These are phyloP conservation scores for Clupea harengus DNA, from an alignment of 2,113 vertebrate genomes.

Conservation along the genomic window DNA sequence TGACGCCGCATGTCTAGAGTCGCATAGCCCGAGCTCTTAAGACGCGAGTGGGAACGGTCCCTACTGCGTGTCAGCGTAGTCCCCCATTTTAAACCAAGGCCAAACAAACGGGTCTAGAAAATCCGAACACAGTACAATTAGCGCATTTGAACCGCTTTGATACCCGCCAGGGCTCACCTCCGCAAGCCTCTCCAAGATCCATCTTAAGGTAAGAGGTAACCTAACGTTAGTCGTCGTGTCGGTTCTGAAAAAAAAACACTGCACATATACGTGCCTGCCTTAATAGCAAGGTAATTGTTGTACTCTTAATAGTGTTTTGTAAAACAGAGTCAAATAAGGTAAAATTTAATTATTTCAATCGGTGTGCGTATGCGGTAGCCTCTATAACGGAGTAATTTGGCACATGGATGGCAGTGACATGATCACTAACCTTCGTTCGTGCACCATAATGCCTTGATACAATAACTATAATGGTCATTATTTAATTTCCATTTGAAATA, in stretches of 20 bases:
- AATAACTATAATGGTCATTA: background rate
- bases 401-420: background rate
- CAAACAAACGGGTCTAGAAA: background rate
- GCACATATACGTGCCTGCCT: background rate
- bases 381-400: background rate
- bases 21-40: conserved; percentile 55
- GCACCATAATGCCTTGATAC: background rate
- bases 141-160: background rate
- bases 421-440: background rate
- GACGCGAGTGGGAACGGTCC: conserved; percentile 65
- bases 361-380: background rate
- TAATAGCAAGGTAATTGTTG: background rate
- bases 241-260: conserved; percentile 15
- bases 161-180: conserved; percentile 57
- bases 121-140: conserved; percentile 1
- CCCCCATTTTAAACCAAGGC: conserved; percentile 17
- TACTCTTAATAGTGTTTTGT: background rate
- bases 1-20: conserved; percentile 69
- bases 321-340: background rate
- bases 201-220: conserved; percentile 65
- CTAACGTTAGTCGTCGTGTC: conserved; percentile 33
- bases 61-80: conserved; percentile 62
- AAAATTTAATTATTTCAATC: background rate
- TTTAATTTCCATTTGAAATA: background rate
- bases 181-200: conserved; percentile 52